These are phyloP conservation scores for Lagorchestes hirsutus DNA, from an alignment of 2,797 vertebrate genomes.

Conservation along the genomic window DNA sequence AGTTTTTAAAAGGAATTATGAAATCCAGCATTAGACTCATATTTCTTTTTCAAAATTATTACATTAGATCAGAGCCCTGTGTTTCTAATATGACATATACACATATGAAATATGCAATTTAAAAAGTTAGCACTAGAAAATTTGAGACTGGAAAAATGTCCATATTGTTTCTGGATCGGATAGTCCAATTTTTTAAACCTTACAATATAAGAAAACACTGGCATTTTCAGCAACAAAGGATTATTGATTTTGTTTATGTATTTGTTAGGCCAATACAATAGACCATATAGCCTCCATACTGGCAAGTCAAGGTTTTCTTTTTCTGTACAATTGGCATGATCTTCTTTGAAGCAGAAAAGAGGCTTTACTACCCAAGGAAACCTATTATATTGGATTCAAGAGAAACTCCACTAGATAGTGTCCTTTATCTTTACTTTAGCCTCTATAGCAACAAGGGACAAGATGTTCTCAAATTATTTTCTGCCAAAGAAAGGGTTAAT, in stretches of 20 bases:
- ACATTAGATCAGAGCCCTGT: slow-evolving; percentile 59
- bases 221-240: not conserved
- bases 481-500: slow-evolving; percentile 51
- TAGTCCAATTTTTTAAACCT: slow-evolving; percentile 25
- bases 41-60: slow-evolving; percentile 62
- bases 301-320: slow-evolving; percentile 26
- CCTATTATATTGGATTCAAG: slow-evolving; percentile 17
- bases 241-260: slow-evolving; percentile 40
- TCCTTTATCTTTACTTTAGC: slow-evolving; percentile 14
- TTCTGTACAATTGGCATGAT: not conserved
- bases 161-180: slow-evolving; percentile 52
- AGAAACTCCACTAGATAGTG: slow-evolving; percentile 17
- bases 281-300: not conserved
- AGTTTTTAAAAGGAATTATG: slow-evolving; percentile 57
- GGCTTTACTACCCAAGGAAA: not conserved
- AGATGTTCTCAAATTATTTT: slow-evolving; percentile 43
- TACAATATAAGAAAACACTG: slow-evolving; percentile 31
- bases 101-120: not conserved
- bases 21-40: slow-evolving; percentile 38
- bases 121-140: slow-evolving; percentile 62
- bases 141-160: slow-evolving; percentile 50
- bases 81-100: not conserved
- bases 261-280: slow-evolving; percentile 23
- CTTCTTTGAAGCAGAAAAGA: slow-evolving; percentile 18
- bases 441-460: slow-evolving; percentile 32